These are phyloP conservation scores for Leptopilina drosophilae DNA, from an alignment of 2,888 invertebrate genomes.

Conservation along the genomic window DNA sequence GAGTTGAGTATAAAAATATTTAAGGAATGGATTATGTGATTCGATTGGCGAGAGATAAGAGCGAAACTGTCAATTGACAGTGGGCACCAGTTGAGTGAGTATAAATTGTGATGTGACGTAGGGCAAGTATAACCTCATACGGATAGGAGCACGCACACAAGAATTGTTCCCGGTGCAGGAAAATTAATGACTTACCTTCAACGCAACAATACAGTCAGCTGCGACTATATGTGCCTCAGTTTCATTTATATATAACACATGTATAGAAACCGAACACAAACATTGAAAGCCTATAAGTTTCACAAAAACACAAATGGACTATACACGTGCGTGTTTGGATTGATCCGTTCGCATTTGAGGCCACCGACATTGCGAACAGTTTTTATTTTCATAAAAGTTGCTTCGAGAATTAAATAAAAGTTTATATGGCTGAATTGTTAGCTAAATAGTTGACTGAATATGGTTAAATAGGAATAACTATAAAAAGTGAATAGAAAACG, in stretches of 20 bases:
- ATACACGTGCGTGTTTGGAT: conserved; percentile 54
- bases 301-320: conserved; percentile 49
- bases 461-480: too few species aligned
- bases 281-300: conserved; percentile 53
- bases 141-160: conserved; percentile 45
- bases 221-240: conserved; percentile 62
- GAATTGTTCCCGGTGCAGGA: conserved; percentile 56
- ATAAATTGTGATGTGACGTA: conserved; percentile 57
- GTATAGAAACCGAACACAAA: conserved; percentile 51
- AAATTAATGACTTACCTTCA: conserved; percentile 75
- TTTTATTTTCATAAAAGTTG: conserved; percentile 53
- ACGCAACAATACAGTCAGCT: conserved; percentile 64
- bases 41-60: conserved; percentile 29
- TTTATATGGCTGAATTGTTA: too few species aligned
- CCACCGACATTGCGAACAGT: conserved; percentile 55
- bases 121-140: conserved; percentile 55
- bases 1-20: conserved; percentile 7
- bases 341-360: conserved; percentile 64
- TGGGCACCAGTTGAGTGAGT: conserved; percentile 55
- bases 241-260: conserved; percentile 52
- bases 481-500: too few species aligned
- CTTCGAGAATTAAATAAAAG: too few species aligned
- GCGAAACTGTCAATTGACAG: conserved; percentile 54
- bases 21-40: conserved; percentile 28
- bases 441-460: too few species aligned